Conservation (phyloP, 1,140 invertebrate genomes). For the Drosophila kurseongensis region DNA sequence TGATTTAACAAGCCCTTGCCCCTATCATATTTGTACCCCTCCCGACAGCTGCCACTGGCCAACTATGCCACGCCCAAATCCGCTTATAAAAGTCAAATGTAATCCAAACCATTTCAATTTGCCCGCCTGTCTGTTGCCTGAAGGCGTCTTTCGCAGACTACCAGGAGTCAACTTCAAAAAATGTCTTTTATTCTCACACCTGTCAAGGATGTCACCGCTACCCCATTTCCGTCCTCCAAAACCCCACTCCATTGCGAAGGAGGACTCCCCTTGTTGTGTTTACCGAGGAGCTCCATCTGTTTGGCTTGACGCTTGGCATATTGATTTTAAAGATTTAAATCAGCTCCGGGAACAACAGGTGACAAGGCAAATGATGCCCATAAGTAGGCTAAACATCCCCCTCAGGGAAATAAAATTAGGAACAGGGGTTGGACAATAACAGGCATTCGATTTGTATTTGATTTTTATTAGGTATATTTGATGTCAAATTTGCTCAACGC, state of each 20-base stretch:
- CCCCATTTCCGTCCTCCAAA: neutral
- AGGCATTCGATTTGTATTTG: constrained; percentile 63
- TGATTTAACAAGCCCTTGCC: too few species aligned
- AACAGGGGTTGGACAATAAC: neutral
- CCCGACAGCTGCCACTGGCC: neutral
- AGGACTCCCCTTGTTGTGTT: constrained; percentile 28
- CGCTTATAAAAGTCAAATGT: constrained; percentile 53
- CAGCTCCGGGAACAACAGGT: constrained; percentile 62
- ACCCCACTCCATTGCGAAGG: neutral
- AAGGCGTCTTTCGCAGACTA: constrained; percentile 43
- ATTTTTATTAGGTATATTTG: constrained; percentile 31
- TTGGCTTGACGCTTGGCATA: constrained; percentile 61
- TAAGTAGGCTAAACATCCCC: constrained; percentile 69
- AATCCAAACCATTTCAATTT: constrained; percentile 79
- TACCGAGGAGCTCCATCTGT: constrained; percentile 46
- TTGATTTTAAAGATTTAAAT: constrained; percentile 79
- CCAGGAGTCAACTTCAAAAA: constrained; percentile 32
- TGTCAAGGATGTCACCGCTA: constrained; percentile 29
- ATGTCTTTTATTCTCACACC: constrained; percentile 15
- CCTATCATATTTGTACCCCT: neutral
- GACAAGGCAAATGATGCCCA: constrained; percentile 46
- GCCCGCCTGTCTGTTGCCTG: constrained; percentile 64
- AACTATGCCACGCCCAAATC: constrained; percentile 15
- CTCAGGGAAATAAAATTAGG: neutral
- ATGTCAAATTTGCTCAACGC: constrained; percentile 47